Evolutionary conservation across 2,888 invertebrate genomes (phyloP), one percentile per base, ranked within the genome.

Genomic region (Cataglyphis rosenhaueri): DNA sequence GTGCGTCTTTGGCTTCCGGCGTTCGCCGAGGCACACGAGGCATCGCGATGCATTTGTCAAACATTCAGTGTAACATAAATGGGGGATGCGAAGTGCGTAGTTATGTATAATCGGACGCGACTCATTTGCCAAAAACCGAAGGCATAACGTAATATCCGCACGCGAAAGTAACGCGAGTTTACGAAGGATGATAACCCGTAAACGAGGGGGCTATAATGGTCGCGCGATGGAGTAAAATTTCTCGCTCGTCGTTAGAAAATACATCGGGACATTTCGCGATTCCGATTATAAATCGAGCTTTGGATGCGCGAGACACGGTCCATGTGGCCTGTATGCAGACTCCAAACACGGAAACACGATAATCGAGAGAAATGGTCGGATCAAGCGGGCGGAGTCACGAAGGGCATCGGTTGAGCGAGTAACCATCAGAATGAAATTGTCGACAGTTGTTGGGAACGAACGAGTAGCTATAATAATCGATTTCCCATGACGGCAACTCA

Each of bases 391-490:
- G 62, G 78, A 62, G 74, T 78, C 35, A 61, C 52, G 59, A 57
- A 29, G 73, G 44, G 52, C 52, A 78, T 85, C 74, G 82, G 70
- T 78, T 21, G 78, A 78, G 59, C 21, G 78, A 78, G 59, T 44
- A 70, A 78, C 70, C 44, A 70, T 32, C 79, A 82, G 86, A 85
- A 88, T 90, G 85, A 89, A 86, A 90, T 86, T 86, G 87, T 84
- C 84, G 81, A 70, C 85, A 82, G 86, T 86, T 85, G 87, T 71
- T 85, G 87, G 57, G 41, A 52, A 81, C 81, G 85, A 76, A 82
- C 83, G 79, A 85, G 64, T 75, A 70, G 83, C 81, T 85, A 84
- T 87, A 87, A 89, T 87, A 88, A 84, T 86, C 84, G 85, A 82
- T 85, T 85, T 85, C 84, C 66, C 59, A 62, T 74, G 85, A 73